Conservation (phyloP, 2,888 invertebrate species). For the Stomorhina lunata region DNA sequence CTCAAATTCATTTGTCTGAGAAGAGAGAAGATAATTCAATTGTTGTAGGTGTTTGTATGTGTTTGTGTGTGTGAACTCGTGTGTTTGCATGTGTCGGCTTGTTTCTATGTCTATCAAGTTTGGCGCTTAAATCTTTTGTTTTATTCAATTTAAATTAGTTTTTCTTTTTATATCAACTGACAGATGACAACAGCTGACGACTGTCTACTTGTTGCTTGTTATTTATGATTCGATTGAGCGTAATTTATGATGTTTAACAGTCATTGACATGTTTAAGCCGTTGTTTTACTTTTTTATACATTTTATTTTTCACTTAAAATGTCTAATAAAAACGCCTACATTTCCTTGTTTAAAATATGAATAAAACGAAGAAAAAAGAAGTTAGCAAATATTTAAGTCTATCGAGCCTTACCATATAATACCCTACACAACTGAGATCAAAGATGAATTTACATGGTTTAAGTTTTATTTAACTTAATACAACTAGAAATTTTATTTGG, state of each 20-base stretch:
- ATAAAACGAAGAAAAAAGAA: neutral
- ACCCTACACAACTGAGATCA: too few species aligned
- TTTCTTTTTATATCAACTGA: neutral
- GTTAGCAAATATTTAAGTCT: too few species aligned
- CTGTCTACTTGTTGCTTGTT: neutral
- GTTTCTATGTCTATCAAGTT: constrained; percentile 67
- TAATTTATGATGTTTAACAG: constrained; percentile 16
- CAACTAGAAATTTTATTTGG: too few species aligned
- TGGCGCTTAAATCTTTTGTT: constrained; percentile 74
- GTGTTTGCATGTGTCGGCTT: neutral
- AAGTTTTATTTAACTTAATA: too few species aligned
- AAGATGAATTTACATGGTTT: too few species aligned
- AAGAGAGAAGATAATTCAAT: neutral
- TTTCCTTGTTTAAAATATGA: neutral
- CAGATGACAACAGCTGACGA: neutral
- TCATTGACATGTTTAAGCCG: constrained; percentile 18
- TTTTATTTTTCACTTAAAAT: neutral
- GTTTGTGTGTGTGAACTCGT: neutral
- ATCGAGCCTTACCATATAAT: too few species aligned
- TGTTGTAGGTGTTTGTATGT: neutral
- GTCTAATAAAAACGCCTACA: neutral
- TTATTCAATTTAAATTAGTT: constrained; percentile 5
- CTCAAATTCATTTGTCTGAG: neutral
- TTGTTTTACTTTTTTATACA: neutral
- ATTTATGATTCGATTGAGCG: neutral